A percentile compares a stretch with the other conserved stretches of the same genome.
phyloP scores from a whole-genome alignment of 2,888 invertebrate species.

The Mythimna pallens region DNA sequence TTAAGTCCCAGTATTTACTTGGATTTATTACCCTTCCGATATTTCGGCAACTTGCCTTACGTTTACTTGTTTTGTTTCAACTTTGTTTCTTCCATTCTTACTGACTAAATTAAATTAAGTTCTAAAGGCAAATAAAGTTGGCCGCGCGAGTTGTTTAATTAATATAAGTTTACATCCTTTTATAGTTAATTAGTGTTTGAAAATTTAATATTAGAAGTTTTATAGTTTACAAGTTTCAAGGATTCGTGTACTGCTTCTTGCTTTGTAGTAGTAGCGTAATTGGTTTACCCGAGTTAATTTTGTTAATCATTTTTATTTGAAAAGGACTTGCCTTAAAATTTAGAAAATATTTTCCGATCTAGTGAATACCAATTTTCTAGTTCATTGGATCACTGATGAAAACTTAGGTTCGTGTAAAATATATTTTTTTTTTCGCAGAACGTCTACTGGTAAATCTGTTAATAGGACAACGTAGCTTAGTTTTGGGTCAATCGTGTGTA shows the following conservation, averaged over 20 bases:
- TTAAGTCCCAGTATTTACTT: conserved; percentile 59
- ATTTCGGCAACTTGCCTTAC: conserved; percentile 61
- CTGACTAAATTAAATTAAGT: conserved; percentile 61
- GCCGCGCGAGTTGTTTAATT: conserved; percentile 54
- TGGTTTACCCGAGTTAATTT: neutral
- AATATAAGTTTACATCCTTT: conserved; percentile 51
- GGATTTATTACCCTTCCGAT: conserved; percentile 66
- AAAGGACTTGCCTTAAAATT: conserved; percentile 7
- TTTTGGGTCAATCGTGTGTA: too few species aligned
- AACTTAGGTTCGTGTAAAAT: conserved; percentile 8
- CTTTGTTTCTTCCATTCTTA: conserved; percentile 55
- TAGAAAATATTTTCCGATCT: conserved; percentile 13
- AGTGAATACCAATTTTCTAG: conserved; percentile 41
- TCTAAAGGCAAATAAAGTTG: conserved; percentile 37
- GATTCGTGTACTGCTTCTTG: conserved; percentile 18
- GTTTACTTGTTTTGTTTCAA: conserved; percentile 53
- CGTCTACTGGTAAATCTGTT: neutral
- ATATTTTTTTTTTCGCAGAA: conserved; percentile 8
- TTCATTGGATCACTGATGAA: conserved; percentile 39
- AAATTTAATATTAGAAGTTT: conserved; percentile 46
- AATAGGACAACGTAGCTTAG: neutral
- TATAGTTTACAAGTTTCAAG: conserved; percentile 52
- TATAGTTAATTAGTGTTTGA: conserved; percentile 52
- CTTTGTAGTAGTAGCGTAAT: conserved; percentile 27
- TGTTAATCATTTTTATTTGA: conserved; percentile 24